Percentiles rank a stretch among this genome's conserved stretches.
Conservation (phyloP, 2,113 vertebrate genomes). For the Perca fluviatilis region DNA sequence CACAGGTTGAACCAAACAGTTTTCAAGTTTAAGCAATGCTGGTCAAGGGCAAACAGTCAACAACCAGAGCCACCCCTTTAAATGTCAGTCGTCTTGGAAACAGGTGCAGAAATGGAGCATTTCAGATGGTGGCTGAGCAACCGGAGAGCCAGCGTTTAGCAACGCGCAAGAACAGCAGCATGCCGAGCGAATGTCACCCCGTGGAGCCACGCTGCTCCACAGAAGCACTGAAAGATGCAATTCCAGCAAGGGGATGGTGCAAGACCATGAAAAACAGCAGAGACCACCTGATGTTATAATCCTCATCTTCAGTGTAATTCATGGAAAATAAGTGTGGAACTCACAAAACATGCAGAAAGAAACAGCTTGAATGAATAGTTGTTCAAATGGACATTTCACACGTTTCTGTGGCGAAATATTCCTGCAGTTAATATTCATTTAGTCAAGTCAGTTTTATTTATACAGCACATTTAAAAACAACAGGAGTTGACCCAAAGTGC, state of each 20-base stretch:
- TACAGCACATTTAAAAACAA: too few relatives aligned
- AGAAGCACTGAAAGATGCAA: conserved; percentile 50
- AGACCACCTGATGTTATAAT: conserved; percentile 57
- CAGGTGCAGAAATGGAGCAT: conserved; percentile 73
- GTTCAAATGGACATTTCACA: conserved; percentile 10
- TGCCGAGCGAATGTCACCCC: conserved; percentile 51
- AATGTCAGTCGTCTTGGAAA: conserved; percentile 80
- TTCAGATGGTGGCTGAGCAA: conserved; percentile 61
- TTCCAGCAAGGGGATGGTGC: conserved; percentile 25
- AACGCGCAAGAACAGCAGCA: conserved; percentile 50
- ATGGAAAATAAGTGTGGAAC: conserved; percentile 30
- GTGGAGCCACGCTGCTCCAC: conserved; percentile 49
- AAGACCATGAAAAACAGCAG: conserved; percentile 40
- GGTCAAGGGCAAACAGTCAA: conserved; percentile 70
- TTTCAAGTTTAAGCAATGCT: conserved; percentile 50
- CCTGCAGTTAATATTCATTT: neutral
- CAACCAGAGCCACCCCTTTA: conserved; percentile 68
- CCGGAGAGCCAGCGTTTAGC: conserved; percentile 49
- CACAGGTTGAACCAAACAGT: conserved; percentile 39
- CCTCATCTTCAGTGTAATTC: conserved; percentile 41
- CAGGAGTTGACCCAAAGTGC: too few relatives aligned
- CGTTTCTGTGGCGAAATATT: neutral
- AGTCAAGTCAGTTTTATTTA: too few relatives aligned
- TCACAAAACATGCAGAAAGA: neutral
- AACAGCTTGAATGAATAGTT: conserved; percentile 1